Percentiles rank a stretch among this genome's conserved stretches.
These are phyloP conservation scores for Caradrina kadenii DNA, from an alignment of 2,888 invertebrate genomes.

Conservation along the genomic window DNA sequence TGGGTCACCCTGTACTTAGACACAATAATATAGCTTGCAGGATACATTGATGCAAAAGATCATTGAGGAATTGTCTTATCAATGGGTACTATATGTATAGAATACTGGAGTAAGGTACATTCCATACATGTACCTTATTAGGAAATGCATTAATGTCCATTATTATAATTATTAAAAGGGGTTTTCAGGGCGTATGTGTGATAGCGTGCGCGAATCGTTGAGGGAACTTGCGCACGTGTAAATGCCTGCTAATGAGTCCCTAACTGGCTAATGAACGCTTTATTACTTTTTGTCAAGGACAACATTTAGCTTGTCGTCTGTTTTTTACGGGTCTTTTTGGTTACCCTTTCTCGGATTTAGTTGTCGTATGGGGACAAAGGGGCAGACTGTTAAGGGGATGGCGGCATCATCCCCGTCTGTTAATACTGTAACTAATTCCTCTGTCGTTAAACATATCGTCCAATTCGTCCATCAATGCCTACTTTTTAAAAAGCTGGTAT, in stretches of 20 bases:
- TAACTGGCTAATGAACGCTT: not conserved
- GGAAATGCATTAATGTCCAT: not conserved
- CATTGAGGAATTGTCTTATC: conserved; percentile 27
- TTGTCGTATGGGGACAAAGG: no score
- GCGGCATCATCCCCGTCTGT: no score
- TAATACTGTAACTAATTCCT: no score
- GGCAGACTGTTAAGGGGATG: no score
- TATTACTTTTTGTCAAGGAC: conserved; percentile 4
- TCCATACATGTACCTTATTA: no score
- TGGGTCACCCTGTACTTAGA: conserved; percentile 62
- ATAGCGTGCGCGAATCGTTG: not conserved
- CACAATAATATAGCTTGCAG: conserved; percentile 8
- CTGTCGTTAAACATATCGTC: no score
- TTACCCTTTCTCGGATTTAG: no score
- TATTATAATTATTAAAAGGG: not conserved
- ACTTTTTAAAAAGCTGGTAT: no score
- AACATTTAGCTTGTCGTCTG: no score
- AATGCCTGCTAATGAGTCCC: not conserved
- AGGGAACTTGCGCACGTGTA: conserved; percentile 1
- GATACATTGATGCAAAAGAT: conserved; percentile 31
- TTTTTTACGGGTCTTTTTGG: no score
- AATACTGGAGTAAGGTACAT: no score
- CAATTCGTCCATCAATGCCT: no score
- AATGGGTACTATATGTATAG: not conserved
- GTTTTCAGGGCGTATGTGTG: not conserved